Evolutionary conservation across 1,140 invertebrate genomes (phyloP).

Genomic region (Aethina tumida): DNA sequence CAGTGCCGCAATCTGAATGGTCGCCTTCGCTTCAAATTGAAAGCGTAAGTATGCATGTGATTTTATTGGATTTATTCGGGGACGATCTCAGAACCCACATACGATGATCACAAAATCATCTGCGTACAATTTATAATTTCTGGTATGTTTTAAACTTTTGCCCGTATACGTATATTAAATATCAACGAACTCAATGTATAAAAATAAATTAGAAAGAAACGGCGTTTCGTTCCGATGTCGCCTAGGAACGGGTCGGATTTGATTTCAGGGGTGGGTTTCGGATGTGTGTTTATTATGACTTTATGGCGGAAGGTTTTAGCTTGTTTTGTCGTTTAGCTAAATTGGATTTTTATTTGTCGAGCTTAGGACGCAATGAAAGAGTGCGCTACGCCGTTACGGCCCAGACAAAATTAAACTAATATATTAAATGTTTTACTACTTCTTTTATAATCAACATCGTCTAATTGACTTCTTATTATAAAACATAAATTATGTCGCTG

Average conservation of each 20-base stretch:
- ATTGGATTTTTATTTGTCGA: constrained; percentile 31
- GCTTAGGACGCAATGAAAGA: constrained; percentile 9
- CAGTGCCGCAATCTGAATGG: background rate
- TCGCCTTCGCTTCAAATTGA: background rate
- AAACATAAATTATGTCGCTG: no score
- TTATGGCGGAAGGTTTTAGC: constrained; percentile 25
- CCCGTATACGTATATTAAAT: no score
- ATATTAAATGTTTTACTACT: constrained; percentile 10
- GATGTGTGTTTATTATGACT: constrained; percentile 30
- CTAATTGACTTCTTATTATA: no score
- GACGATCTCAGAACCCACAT: background rate
- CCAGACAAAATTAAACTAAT: constrained; percentile 6
- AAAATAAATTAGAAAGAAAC: no score
- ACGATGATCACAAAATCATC: no score
- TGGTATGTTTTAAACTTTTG: no score
- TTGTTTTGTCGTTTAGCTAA: constrained; percentile 28
- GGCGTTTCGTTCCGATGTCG: no score
- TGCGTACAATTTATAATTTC: no score
- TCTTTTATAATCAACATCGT: no score
- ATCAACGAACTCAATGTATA: no score
- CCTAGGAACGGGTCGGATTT: constrained; percentile 13
- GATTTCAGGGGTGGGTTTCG: constrained; percentile 25
- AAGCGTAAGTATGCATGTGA: background rate
- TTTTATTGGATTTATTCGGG: constrained; percentile 1
- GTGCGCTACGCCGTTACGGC: background rate